phyloP scores from a whole-genome alignment of 2,797 vertebrate species.

The Phataginus tricuspis region DNA sequence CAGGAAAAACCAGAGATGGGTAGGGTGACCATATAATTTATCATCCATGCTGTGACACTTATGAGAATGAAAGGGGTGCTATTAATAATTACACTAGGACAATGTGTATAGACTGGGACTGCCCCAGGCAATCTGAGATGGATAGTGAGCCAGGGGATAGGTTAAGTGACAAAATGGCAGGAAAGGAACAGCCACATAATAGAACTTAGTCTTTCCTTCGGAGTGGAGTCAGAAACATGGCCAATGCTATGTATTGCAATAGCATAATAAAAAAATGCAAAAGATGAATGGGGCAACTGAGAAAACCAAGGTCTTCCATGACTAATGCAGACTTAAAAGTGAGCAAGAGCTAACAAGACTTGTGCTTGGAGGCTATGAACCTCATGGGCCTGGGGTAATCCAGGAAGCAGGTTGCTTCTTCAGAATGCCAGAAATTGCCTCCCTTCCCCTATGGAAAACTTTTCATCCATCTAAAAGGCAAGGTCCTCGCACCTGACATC shows the following conservation, averaged over 20 bases:
- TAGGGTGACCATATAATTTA: conserved; percentile 44
- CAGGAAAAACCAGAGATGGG: conserved; percentile 52
- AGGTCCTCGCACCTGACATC: neutral
- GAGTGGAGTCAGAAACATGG: neutral
- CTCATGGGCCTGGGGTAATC: neutral
- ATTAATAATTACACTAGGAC: conserved; percentile 55
- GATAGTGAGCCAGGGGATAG: neutral
- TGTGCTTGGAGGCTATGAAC: neutral
- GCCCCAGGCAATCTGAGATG: conserved; percentile 40
- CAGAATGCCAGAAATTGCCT: neutral
- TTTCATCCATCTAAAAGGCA: conserved; percentile 7
- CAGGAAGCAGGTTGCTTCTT: neutral
- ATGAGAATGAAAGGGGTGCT: conserved; percentile 58
- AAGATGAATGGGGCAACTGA: neutral
- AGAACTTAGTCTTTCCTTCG: neutral
- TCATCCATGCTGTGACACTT: conserved; percentile 12
- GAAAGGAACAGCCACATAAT: neutral
- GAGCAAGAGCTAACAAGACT: neutral
- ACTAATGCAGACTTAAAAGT: neutral
- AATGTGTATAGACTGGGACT: conserved; percentile 39
- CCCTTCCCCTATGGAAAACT: neutral
- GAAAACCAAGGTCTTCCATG: neutral
- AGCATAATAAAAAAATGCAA: neutral
- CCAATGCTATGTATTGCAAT: neutral
- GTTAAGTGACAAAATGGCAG: conserved; percentile 41